Percentiles rank a stretch among this genome's conserved stretches.
phyloP scores from a whole-genome alignment of 2,113 vertebrate species.

The Stigmatopora argus region DNA sequence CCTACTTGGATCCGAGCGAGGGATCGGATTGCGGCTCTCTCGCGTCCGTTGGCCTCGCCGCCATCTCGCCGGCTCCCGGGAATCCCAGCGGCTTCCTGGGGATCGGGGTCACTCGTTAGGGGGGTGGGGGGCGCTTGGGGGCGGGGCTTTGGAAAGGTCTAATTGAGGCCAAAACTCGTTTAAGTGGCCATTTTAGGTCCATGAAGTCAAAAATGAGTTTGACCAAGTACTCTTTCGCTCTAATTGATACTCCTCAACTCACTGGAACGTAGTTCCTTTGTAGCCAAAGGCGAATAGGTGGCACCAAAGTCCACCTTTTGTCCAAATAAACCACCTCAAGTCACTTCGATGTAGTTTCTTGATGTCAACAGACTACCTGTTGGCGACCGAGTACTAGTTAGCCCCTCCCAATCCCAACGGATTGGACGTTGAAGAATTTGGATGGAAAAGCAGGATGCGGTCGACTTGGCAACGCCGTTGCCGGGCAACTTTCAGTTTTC shows the following conservation, averaged over 20 bases:
- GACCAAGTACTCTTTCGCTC: too few species aligned
- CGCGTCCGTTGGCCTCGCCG: slow-evolving; percentile 78
- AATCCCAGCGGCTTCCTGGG: slow-evolving; percentile 77
- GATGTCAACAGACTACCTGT: background rate
- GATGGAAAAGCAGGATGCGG: background rate
- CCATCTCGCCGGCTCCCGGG: slow-evolving; percentile 76
- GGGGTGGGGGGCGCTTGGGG: background rate
- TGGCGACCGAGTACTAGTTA: too few species aligned
- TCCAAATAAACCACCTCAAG: background rate
- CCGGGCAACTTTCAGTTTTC: slow-evolving; percentile 8
- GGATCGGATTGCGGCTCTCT: slow-evolving; percentile 79
- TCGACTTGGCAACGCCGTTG: background rate
- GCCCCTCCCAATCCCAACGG: background rate
- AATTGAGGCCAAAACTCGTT: too few species aligned
- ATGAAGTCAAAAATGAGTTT: too few species aligned
- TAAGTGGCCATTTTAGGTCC: too few species aligned
- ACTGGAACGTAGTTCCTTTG: background rate
- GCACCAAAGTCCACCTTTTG: background rate
- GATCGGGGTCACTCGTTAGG: slow-evolving; percentile 69
- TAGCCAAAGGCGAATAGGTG: background rate
- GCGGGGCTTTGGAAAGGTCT: too few species aligned
- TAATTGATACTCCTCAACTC: background rate
- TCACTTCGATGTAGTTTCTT: background rate
- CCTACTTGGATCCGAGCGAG: slow-evolving; percentile 80
- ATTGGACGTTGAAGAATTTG: background rate